Evolutionary conservation across 2,888 invertebrate genomes (phyloP).

Genomic region (Dryobotodes eremita): DNA sequence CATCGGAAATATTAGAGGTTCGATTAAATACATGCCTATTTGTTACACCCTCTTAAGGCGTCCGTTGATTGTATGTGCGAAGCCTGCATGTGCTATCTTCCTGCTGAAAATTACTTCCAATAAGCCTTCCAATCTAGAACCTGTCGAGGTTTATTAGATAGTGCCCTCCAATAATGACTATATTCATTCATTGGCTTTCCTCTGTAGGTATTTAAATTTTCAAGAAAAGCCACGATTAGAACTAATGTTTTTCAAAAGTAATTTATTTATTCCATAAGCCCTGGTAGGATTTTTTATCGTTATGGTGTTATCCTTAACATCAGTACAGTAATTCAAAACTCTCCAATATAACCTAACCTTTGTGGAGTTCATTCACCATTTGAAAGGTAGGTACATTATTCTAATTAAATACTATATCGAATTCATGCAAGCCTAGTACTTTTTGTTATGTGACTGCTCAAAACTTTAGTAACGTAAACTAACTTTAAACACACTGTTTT

Average conservation of each 20-base stretch:
- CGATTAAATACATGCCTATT: no score
- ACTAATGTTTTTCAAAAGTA: background rate
- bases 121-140: background rate
- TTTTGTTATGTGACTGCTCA: background rate
- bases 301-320: background rate
- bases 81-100: constrained; percentile 38
- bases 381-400: no score
- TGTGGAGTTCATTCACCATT: background rate
- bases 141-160: constrained; percentile 2
- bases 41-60: constrained; percentile 23
- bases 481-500: background rate
- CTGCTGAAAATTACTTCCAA: constrained; percentile 13
- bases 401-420: no score
- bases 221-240: background rate
- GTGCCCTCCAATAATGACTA: background rate
- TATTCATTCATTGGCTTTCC: background rate
- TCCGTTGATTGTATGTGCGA: constrained; percentile 39
- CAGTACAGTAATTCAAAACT: background rate
- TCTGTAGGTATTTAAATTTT: background rate
- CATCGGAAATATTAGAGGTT: no score
- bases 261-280: background rate
- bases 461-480: background rate
- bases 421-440: background rate
- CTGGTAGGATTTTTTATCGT: no score
- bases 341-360: background rate